A percentile compares a stretch with the other conserved stretches of the same genome.
Conservation (phyloP, 2,888 invertebrate genomes). For the Nemoura dubitans region DNA sequence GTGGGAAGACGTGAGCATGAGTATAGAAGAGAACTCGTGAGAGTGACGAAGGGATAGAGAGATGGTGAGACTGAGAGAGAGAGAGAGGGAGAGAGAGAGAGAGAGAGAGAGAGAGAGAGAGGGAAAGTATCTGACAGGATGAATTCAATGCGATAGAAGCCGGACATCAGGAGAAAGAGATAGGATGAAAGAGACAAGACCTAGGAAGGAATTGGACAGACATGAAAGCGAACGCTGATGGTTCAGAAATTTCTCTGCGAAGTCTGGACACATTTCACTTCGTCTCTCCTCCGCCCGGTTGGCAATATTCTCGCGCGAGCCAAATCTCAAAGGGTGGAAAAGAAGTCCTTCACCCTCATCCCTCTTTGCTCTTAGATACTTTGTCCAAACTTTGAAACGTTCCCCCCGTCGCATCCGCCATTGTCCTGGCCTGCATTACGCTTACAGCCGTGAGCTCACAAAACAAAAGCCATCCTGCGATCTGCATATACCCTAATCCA, state of each 20-base stretch:
- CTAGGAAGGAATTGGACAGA: slow-evolving; percentile 1
- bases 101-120: background rate
- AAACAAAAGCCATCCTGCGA: background rate
- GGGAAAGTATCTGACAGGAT: background rate
- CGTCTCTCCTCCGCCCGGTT: background rate
- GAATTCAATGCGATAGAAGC: background rate
- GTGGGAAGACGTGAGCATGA: background rate
- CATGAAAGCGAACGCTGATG: slow-evolving; percentile 12
- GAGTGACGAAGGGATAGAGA: background rate
- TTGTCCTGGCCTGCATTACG: background rate
- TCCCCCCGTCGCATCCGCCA: background rate
- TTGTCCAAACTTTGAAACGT: background rate
- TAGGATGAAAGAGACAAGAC: background rate
- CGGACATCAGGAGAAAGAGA: slow-evolving; percentile 12
- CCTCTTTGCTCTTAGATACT: background rate
- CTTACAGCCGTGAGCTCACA: background rate
- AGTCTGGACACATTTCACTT: slow-evolving; percentile 12
- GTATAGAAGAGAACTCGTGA: background rate
- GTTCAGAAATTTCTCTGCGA: background rate
- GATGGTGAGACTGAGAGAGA: background rate
- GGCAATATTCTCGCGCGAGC: background rate
- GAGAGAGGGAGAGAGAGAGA: background rate
- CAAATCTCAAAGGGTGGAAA: slow-evolving; percentile 12
- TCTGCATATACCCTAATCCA: background rate
- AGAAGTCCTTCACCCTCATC: background rate